Evolutionary conservation across 92 coral and sea anemone species (phyloP).

Genomic region (Palythoa grandiflora): DNA sequence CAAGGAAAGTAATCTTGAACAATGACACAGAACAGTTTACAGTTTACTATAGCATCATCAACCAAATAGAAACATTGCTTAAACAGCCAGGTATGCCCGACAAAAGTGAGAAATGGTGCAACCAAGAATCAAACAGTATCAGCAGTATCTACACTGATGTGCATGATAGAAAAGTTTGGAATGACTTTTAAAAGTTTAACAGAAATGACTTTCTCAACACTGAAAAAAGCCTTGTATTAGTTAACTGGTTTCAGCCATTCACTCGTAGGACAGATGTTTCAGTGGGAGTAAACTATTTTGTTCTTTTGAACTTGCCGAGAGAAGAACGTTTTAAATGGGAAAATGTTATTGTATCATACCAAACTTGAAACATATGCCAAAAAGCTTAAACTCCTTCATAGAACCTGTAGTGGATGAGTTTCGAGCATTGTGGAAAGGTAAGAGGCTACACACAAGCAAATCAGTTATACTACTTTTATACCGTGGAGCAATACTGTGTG

Average conservation of each 20-base stretch:
- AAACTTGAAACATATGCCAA: slow-evolving; percentile 56
- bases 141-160: slow-evolving; percentile 47
- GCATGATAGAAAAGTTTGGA: slow-evolving; percentile 64
- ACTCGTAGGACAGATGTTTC: slow-evolving; percentile 58
- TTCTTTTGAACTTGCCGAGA: too few species aligned
- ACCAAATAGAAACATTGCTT: slow-evolving; percentile 57
- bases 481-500: slow-evolving; percentile 57
- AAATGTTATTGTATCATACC: too few species aligned
- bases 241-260: not conserved
- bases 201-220: slow-evolving; percentile 58
- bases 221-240: slow-evolving; percentile 57
- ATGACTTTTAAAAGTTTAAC: slow-evolving; percentile 50
- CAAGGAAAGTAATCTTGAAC: slow-evolving; percentile 44
- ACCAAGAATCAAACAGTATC: not conserved
- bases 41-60: slow-evolving; percentile 68
- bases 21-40: slow-evolving; percentile 57
- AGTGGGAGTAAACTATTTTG: slow-evolving; percentile 44
- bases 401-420: slow-evolving; percentile 59
- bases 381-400: slow-evolving; percentile 51
- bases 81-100: slow-evolving; percentile 65
- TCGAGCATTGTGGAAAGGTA: slow-evolving; percentile 53
- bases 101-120: slow-evolving; percentile 68
- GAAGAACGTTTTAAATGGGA: too few species aligned
- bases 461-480: slow-evolving; percentile 42
- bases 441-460: slow-evolving; percentile 44